Conservation (phyloP, 2,113 vertebrate genomes). For the Sula dactylatra region DNA sequence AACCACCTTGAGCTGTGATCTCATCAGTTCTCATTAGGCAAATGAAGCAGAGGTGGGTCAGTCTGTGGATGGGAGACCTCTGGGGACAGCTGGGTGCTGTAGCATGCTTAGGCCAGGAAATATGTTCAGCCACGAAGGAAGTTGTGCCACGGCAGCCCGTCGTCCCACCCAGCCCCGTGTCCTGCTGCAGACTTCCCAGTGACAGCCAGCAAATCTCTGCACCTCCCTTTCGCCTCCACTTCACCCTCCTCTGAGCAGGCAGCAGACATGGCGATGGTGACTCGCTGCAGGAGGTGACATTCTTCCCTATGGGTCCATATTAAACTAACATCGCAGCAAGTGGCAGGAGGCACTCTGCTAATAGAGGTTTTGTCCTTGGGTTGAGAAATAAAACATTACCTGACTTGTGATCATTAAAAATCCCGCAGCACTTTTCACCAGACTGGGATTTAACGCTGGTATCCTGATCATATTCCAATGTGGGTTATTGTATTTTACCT, state of each 20-base stretch:
- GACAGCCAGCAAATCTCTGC: neutral
- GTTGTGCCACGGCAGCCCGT: rapidly evolving
- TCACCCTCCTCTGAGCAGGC: neutral
- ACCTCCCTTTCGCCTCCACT: rapidly evolving
- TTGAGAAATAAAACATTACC: neutral
- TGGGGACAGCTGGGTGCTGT: neutral
- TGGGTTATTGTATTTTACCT: constrained; percentile 8
- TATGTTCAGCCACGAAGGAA: neutral
- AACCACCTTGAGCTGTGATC: neutral
- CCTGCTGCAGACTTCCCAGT: neutral
- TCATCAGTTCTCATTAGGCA: constrained; percentile 47
- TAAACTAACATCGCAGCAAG: neutral
- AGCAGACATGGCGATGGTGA: rapidly evolving
- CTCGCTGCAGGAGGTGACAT: neutral
- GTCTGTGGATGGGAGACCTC: neutral
- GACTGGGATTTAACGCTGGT: rapidly evolving
- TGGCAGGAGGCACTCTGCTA: neutral
- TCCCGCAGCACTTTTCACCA: neutral
- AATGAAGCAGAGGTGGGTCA: neutral
- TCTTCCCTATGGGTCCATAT: rapidly evolving
- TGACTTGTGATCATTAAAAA: neutral
- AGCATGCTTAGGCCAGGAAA: neutral
- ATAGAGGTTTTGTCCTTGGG: neutral
- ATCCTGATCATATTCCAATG: neutral
- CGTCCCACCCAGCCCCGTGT: neutral